Percentiles rank a stretch among this genome's conserved stretches.
These are phyloP conservation scores for Eledona agricola DNA, from an alignment of 2,888 invertebrate genomes.

Conservation along the genomic window DNA sequence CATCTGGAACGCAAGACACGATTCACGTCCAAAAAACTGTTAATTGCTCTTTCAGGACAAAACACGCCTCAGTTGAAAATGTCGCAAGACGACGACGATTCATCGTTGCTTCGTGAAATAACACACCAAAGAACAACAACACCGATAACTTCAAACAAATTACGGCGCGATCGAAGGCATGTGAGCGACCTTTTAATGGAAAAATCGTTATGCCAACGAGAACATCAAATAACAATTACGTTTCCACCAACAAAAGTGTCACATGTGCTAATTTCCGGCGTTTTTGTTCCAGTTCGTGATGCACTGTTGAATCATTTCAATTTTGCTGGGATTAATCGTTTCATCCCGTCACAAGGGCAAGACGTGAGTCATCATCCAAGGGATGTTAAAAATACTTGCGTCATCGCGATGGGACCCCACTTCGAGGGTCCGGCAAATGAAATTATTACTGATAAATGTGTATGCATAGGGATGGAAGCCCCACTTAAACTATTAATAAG, in stretches of 20 bases:
- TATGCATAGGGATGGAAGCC: constrained; percentile 7
- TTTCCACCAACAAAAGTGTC: constrained; percentile 18
- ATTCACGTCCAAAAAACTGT: constrained; percentile 1
- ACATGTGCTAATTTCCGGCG: constrained; percentile 20
- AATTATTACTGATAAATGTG: too few relatives aligned
- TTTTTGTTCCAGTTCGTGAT: too few relatives aligned
- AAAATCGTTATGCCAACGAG: constrained; percentile 17
- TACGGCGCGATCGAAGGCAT: constrained; percentile 12
- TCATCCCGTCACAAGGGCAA: constrained; percentile 35
- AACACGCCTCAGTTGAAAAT: too few relatives aligned
- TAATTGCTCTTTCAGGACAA: too few relatives aligned
- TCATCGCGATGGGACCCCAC: too few relatives aligned
- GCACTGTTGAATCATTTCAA: too few relatives aligned
- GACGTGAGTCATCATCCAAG: constrained; percentile 34
- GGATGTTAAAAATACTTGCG: constrained; percentile 36
- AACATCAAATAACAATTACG: constrained; percentile 18
- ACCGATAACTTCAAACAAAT: constrained; percentile 9
- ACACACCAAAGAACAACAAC: constrained; percentile 10
- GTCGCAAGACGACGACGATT: too few relatives aligned
- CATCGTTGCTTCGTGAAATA: too few relatives aligned
- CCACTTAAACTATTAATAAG: constrained; percentile 26
- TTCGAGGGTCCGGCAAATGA: too few relatives aligned
- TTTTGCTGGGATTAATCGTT: constrained; percentile 31
- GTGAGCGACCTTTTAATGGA: constrained; percentile 23
- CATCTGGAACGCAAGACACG: too few relatives aligned